Base-by-base conservation (phyloP, 2,888 invertebrate genomes). In the Eupithecia vulgata region DNA sequence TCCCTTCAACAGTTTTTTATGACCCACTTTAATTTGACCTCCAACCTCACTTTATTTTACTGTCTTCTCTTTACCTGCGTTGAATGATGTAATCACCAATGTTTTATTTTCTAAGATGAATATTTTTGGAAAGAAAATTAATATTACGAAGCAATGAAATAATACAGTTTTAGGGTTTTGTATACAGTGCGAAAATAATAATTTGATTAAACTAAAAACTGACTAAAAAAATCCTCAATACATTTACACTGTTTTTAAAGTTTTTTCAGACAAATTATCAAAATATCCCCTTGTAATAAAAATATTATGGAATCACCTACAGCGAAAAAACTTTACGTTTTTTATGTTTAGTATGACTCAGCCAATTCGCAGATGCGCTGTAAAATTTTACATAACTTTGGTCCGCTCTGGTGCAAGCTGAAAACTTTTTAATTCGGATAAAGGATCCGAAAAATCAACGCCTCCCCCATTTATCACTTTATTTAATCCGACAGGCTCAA, bases 61-160 rank as follows among this genome's bases (percentile, higher is more conserved):
- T 79, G 79, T 78, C 78, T 79, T 75, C 72, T 75, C 76, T 78
- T 79, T 78, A 76, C 76, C 74, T 76, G 76, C 76, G 77, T 68
- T 68, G 62, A 71, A 76, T 75, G 75, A 73, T 79, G 78, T 80
- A 79, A 80, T 80, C 79, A 75, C 70, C 34, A 68, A 73, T 59
- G 40, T 34, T 74, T 71, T 71, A 40, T 71, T 71, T 74, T 70
- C n/a, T 34, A 17, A 21, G 10, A 68, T 68, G 59, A 61, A 65
- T 40, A 40, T 64, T 40, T 40, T 21, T 25, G 21, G 37, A 5
- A 37, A 65, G 13, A 13, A 40, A 65, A 40, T 65, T 25, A 3
- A 25, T 40, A 65, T 65, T 37, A 12, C 21, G n/a, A 21, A 21
- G 25, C 42, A 17, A 61, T 34, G 17, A 13, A 52, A 57, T 5